phyloP scores from a whole-genome alignment of 2,888 invertebrate species.

The Caenorhabditis doughertyi region DNA sequence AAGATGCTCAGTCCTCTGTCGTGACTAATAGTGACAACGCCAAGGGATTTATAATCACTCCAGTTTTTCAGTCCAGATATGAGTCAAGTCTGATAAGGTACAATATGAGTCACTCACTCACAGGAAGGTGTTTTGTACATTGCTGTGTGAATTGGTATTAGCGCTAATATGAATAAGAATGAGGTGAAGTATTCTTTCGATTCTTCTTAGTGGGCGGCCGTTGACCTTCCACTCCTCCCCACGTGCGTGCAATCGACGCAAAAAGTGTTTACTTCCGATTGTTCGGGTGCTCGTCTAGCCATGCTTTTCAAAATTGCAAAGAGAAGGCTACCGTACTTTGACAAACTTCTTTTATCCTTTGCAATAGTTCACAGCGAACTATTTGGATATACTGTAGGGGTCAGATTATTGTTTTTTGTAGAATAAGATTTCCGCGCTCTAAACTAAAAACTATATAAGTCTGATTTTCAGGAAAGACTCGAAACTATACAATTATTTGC shows the following conservation, averaged over 20 bases:
- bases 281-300: slow-evolving; percentile 56
- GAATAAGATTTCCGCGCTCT: no score
- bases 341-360: slow-evolving; percentile 42
- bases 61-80: slow-evolving; percentile 15
- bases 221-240: slow-evolving; percentile 32
- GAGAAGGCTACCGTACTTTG: slow-evolving; percentile 45
- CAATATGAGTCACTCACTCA: slow-evolving; percentile 19
- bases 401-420: slow-evolving; percentile 1
- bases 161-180: not conserved
- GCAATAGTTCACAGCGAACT: slow-evolving; percentile 51
- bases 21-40: not conserved
- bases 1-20: not conserved
- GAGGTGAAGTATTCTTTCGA: slow-evolving; percentile 47
- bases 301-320: slow-evolving; percentile 50
- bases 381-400: slow-evolving; percentile 19
- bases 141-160: slow-evolving; percentile 19
- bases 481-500: no score
- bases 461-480: no score
- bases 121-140: slow-evolving; percentile 19
- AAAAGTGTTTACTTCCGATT: slow-evolving; percentile 59
- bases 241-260: slow-evolving; percentile 34
- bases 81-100: slow-evolving; percentile 15
- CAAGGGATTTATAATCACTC: slow-evolving; percentile 1
- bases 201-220: slow-evolving; percentile 20
- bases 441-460: no score